phyloP scores from a whole-genome alignment of 2,888 invertebrate genomes.

The Drosophila vallismaia region DNA sequence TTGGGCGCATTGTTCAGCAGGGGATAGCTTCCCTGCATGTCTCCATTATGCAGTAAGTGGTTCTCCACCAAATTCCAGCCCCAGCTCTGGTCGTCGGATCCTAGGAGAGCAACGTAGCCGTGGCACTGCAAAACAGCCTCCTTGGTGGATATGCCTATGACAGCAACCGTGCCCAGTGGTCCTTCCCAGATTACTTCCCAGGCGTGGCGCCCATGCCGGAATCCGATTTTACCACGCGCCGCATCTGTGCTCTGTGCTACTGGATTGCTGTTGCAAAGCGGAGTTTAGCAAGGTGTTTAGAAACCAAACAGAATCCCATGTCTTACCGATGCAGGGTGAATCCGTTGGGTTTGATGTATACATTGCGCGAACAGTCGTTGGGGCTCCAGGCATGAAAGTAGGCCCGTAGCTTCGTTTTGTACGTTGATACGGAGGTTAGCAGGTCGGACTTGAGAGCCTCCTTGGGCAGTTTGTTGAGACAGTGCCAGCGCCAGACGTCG shows the following conservation, averaged over 20 bases:
- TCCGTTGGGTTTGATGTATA: constrained; percentile 97
- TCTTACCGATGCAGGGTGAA: constrained; percentile 95
- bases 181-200: constrained; percentile 99
- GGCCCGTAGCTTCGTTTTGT: constrained; percentile 96
- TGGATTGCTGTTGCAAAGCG: constrained; percentile 89
- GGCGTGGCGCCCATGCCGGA: constrained; percentile 95
- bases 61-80: constrained; percentile 99
- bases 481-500: constrained; percentile 97
- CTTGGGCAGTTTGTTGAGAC: constrained; percentile 91
- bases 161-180: constrained; percentile 98
- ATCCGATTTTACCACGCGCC: constrained; percentile 94
- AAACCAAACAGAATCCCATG: background rate
- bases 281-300: background rate
- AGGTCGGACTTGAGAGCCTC: constrained; percentile 95
- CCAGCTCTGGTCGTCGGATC: constrained; percentile 99
- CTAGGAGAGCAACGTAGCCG: constrained; percentile 97
- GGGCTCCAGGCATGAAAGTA: constrained; percentile 99
- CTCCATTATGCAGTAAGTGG: constrained; percentile 97
- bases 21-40: constrained; percentile 97
- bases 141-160: constrained; percentile 97
- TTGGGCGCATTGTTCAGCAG: constrained; percentile 97
- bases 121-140: constrained; percentile 96
- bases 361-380: constrained; percentile 97
- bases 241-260: constrained; percentile 99
- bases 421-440: constrained; percentile 93